Evolutionary conservation across 2,113 vertebrate genomes (phyloP).

Genomic region (Rana temporaria): DNA sequence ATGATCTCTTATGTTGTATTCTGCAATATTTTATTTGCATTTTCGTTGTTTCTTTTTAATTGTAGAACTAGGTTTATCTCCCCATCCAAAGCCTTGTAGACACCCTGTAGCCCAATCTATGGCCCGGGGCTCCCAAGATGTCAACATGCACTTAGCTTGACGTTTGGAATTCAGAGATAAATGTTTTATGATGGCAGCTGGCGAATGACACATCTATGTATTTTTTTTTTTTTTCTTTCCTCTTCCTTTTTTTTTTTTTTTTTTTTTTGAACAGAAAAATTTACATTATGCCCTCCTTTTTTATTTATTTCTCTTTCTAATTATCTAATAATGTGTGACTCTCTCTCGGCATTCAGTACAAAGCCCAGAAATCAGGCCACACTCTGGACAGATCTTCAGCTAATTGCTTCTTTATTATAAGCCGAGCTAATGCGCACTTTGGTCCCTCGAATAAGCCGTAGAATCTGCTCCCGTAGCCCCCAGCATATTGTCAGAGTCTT

Average conservation of each 20-base stretch:
- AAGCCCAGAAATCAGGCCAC: conserved; percentile 36
- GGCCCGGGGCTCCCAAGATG: not conserved
- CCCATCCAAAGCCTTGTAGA: not conserved
- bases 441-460: conserved; percentile 25
- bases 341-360: not conserved
- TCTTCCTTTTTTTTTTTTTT: too few relatives aligned
- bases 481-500: conserved; percentile 39
- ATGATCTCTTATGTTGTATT: too few relatives aligned
- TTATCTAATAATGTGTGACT: not conserved
- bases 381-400: conserved; percentile 31
- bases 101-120: not conserved
- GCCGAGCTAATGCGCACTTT: conserved; percentile 36
- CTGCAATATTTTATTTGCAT: too few relatives aligned
- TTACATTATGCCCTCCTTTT: too few relatives aligned
- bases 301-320: too few relatives aligned
- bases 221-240: too few relatives aligned
- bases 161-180: not conserved
- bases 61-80: not conserved
- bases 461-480: conserved; percentile 33
- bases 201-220: not conserved
- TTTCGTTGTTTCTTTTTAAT: too few relatives aligned
- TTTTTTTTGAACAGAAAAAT: too few relatives aligned
- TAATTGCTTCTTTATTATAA: conserved; percentile 54
- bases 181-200: conserved; percentile 26
- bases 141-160: not conserved